Base-by-base conservation (phyloP, 2,888 invertebrate species). In the Eristalinus aeneus region DNA sequence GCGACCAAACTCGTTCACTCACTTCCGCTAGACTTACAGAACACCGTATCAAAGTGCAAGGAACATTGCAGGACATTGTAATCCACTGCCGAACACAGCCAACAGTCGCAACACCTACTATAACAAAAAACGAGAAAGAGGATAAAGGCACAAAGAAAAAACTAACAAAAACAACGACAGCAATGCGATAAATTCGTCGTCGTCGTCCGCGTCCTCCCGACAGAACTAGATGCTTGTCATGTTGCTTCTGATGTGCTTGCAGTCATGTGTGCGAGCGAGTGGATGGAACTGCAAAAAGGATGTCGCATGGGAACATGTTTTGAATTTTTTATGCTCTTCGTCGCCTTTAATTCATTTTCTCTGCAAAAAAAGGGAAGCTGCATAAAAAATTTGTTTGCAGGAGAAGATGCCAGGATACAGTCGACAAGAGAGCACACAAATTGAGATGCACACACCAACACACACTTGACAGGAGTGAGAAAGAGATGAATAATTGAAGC, bases 141-240 rank as follows among this genome's bases (percentile, higher is more conserved):
- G 11, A 27, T 20, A 22, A 27, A 32, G 9, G 60, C 20, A 60
- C 27, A n/a, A 77, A 77, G 39, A 58, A 22, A 0, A 63, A 65
- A 58, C 39, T n/a, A n/a, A n/a, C n/a, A n/a, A 36, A 53, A 31
- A 46, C 11, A 53, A 16, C 22, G 20, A 10, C 56, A 67, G 39
- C 61, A 76, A 63, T 67, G 60, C 75, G 36, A 76, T 76, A 63
- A 76, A 76, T 72, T 76, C 68, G 65, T 16, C 46, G 46, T n/a
- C n/a, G 46, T n/a, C 46, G n/a, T 46, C 46, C 6, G n/a, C 46
- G 16, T 72, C 20, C 56, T 54, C 58, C 54, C 31, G 67, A 58
- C 82, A 76, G 76, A 63, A 76, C 54, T 63, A 72, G 76, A 82
- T 67, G 61, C 56, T 82, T 72, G 72, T 82, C 82, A 77, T 82